phyloP scores from a whole-genome alignment of 2,113 vertebrate genomes.

The Benitochromis conjunctus region DNA sequence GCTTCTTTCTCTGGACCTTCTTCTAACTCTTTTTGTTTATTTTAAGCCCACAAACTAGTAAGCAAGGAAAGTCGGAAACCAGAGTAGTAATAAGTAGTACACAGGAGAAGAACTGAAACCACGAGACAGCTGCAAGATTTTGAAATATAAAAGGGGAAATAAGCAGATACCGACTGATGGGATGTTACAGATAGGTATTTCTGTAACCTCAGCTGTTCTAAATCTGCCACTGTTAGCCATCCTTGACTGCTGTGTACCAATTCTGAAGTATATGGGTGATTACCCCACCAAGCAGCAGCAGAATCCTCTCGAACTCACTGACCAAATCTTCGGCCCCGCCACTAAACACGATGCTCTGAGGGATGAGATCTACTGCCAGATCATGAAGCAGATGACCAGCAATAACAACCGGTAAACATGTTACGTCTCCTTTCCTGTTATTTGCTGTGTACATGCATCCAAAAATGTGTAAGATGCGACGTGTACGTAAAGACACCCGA shows the following conservation, averaged over 20 bases:
- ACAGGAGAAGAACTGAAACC: neutral
- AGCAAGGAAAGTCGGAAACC: neutral
- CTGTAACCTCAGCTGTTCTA: neutral
- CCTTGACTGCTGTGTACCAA: constrained; percentile 75
- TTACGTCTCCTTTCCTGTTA: neutral
- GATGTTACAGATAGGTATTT: neutral
- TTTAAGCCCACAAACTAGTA: neutral
- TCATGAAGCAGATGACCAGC: constrained; percentile 91
- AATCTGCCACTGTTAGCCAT: neutral
- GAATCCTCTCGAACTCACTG: constrained; percentile 80
- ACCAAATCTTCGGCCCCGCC: constrained; percentile 86
- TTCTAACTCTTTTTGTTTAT: neutral
- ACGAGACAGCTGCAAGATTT: neutral
- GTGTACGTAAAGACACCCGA: neutral
- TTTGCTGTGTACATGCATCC: neutral
- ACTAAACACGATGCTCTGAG: constrained; percentile 76
- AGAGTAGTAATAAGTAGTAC: neutral
- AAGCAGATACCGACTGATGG: neutral
- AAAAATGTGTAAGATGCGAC: neutral
- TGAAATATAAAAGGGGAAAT: neutral
- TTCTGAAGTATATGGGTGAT: constrained; percentile 96
- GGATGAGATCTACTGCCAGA: constrained; percentile 96
- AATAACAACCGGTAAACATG: constrained; percentile 83
- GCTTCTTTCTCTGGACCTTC: neutral
- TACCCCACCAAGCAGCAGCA: constrained; percentile 87